Evolutionary conservation across 2,888 invertebrate genomes (phyloP).

Genomic region (Osmoderma eremita): DNA sequence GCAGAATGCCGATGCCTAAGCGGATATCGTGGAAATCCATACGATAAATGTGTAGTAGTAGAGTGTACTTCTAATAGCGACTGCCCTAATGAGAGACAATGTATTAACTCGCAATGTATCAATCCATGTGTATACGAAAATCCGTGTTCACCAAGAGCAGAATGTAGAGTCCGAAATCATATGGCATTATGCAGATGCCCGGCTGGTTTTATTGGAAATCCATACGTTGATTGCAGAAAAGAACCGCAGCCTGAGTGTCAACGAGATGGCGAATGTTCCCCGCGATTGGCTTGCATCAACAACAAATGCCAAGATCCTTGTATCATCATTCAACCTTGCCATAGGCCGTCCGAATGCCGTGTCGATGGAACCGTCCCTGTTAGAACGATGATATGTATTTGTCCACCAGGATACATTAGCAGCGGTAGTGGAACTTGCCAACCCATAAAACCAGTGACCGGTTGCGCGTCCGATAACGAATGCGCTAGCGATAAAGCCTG

Average conservation of each 20-base stretch:
- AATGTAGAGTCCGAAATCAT: constrained; percentile 84
- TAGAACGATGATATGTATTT: constrained; percentile 89
- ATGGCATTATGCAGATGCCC: constrained; percentile 88
- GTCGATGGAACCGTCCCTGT: constrained; percentile 85
- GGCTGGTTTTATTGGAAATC: constrained; percentile 79
- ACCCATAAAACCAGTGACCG: constrained; percentile 72
- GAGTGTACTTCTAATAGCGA: constrained; percentile 89
- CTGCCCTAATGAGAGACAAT: constrained; percentile 86
- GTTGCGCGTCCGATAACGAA: constrained; percentile 80
- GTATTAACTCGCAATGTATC: constrained; percentile 86
- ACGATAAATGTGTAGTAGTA: constrained; percentile 77
- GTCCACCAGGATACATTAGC: constrained; percentile 88
- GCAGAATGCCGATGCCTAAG: constrained; percentile 83
- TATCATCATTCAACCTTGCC: constrained; percentile 79
- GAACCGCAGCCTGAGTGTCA: constrained; percentile 80
- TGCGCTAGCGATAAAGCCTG: constrained; percentile 84
- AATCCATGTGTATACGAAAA: constrained; percentile 84
- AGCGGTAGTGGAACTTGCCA: constrained; percentile 84
- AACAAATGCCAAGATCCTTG: constrained; percentile 88
- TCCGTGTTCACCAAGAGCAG: constrained; percentile 80
- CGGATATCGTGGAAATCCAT: constrained; percentile 84
- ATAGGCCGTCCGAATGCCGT: constrained; percentile 81
- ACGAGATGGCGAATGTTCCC: constrained; percentile 84
- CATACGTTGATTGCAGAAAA: constrained; percentile 82
- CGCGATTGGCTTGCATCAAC: constrained; percentile 81